Base-by-base conservation (phyloP, 2,113 vertebrate genomes). In the Macquaria australasica region DNA sequence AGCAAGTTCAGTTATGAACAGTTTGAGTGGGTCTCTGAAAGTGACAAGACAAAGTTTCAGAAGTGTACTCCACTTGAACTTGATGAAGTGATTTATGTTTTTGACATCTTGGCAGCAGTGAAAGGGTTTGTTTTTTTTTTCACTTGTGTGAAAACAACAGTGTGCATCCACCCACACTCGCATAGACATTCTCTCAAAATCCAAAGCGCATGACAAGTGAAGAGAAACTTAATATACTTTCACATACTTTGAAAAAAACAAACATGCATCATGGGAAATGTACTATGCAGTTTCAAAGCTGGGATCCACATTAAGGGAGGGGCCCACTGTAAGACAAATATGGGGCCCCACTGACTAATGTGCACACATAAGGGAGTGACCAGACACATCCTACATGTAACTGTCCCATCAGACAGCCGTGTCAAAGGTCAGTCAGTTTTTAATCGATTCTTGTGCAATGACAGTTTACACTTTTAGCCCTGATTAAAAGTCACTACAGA, bases 241-340 rank as follows among this genome's bases (percentile, higher is more conserved):
- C 51, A 78, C 81, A 84, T 69, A 41, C 34, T 87, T 75, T 43
- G 11, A 14, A 78, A 62, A 85, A 73, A 56, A 41, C 71, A 80
- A 84, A 74, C 55, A 53, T 59, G 77, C 51, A 89, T 87, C 85
- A 62, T 56, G 82, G 83, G 84, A 91, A 86, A 90, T 89, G 82
- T 75, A 59, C 71, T 83, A 45, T 79, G 73, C 77, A 16, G 58
- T 84, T 88, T 84, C 20, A 85, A 91, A 89, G 87, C 85, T 91
- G 86, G 60, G 71, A 91, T 87, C 83, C 66, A 73, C 80, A 87
- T 90, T 89, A 87, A 89, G 82, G 86, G 82, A 90, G 84, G 81
- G 58, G 76, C n/a, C 68, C 51, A 58, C 80, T 53, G 16, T 15
- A 70, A 79, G 78, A 77, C 34, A 82, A 87, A 85, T 77, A 83